These are phyloP conservation scores for Caenorhabditis becei DNA, from an alignment of 2,888 invertebrate genomes.

Conservation along the genomic window DNA sequence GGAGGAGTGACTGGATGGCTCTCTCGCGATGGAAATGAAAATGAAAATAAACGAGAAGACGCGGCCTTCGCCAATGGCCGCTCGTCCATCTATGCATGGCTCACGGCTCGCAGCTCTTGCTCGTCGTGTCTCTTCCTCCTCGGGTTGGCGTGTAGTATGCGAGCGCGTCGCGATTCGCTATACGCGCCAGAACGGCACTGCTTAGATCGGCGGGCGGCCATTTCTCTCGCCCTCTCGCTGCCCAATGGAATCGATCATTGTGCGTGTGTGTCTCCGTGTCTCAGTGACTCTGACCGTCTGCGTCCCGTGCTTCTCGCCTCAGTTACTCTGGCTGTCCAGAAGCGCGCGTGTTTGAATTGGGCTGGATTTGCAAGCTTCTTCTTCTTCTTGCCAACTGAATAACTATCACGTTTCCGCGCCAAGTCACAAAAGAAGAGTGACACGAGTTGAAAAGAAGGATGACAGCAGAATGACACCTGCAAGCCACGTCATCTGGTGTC, in stretches of 20 bases:
- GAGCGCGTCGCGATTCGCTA: constrained; percentile 27
- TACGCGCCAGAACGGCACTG: constrained; percentile 29
- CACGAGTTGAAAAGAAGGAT: neutral
- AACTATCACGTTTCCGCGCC: constrained; percentile 4
- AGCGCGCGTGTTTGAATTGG: constrained; percentile 25
- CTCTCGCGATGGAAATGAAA: constrained; percentile 18
- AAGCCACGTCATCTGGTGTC: constrained; percentile 8
- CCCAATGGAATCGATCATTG: constrained; percentile 21
- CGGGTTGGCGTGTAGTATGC: constrained; percentile 9
- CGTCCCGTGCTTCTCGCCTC: neutral
- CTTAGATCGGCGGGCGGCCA: constrained; percentile 19
- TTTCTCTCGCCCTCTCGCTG: constrained; percentile 20
- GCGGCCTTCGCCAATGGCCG: neutral
- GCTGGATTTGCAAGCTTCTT: neutral
- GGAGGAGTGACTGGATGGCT: neutral
- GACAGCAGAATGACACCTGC: neutral
- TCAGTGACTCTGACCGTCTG: constrained; percentile 1
- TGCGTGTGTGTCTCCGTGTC: neutral
- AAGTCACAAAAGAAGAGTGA: neutral
- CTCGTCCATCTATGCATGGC: constrained; percentile 17
- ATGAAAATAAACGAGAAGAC: constrained; percentile 36
- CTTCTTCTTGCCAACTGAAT: constrained; percentile 1
- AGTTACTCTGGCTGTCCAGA: neutral
- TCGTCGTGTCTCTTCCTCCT: constrained; percentile 16
- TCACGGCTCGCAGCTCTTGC: constrained; percentile 12